These are phyloP conservation scores for Zootermopsis nevadensis DNA, from an alignment of 2,888 invertebrate genomes.

Conservation along the genomic window DNA sequence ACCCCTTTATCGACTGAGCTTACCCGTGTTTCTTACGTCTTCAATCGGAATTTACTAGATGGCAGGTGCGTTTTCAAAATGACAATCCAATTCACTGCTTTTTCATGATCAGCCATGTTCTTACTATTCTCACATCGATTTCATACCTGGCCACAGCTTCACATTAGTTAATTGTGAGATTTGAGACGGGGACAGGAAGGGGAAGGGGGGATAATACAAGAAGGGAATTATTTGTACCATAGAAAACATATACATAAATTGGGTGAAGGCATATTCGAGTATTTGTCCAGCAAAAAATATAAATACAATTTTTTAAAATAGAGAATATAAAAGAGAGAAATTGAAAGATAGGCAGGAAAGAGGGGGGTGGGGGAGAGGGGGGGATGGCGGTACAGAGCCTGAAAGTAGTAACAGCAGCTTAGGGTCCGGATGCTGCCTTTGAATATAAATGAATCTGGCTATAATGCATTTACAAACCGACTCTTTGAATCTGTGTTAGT, in stretches of 20 bases:
- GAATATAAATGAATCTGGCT: slow-evolving; percentile 43
- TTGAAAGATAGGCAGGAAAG: background rate
- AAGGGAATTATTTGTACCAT: slow-evolving; percentile 1
- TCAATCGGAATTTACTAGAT: background rate
- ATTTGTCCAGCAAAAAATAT: background rate
- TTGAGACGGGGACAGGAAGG: too few species aligned
- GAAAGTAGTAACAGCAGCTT: background rate
- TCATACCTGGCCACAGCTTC: background rate
- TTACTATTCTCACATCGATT: too few species aligned
- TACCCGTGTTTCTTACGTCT: background rate
- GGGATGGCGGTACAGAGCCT: too few species aligned
- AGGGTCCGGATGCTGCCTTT: slow-evolving; percentile 18
- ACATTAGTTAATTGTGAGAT: background rate
- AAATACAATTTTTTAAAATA: background rate
- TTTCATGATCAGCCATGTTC: too few species aligned
- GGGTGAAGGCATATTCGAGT: background rate
- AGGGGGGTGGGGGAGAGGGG: background rate
- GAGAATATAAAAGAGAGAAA: background rate
- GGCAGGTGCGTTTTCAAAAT: background rate
- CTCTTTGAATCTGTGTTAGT: slow-evolving; percentile 50
- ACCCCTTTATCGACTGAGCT: slow-evolving; percentile 16
- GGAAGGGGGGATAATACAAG: background rate
- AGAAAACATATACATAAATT: background rate
- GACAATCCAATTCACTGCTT: too few species aligned
- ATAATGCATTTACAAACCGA: slow-evolving; percentile 51